Evolutionary conservation across 2,113 vertebrate genomes (phyloP), one percentile per base, ranked within the genome.

Genomic region (Zosterops hypoxanthus): DNA sequence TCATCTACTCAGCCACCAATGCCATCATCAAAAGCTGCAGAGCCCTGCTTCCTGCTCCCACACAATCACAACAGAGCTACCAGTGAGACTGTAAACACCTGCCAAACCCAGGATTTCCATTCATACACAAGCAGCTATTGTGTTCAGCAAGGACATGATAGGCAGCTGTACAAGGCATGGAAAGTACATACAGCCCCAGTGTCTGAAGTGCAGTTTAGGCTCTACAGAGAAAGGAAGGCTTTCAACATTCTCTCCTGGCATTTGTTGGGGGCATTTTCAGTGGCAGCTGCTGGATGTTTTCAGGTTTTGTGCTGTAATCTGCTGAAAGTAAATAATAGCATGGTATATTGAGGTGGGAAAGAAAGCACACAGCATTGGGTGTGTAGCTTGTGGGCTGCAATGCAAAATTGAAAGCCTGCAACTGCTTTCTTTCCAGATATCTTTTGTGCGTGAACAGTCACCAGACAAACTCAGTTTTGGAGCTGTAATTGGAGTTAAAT

Each of bases 231-330:
- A 56, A 65, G 29, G 31, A 50, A 42, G 14, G 11, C 18, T 42
- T 34, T 29, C 17, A 49, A 4, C 22, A 50, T 81, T 20, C 18
- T 57, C 9, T 44, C 50, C 44, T 72, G 44, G 21, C 9, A 12
- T 29, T 36, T 57, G 11, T 4, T 76, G 44, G 24, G 15, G 4
- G 1, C 1, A 5, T 7, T 21, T 34, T 14, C 10, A 4, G 21
- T 57, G 19, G 59, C n/a, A 53, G 41, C 6, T 69, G 33, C 57
- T 88, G 66, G 17, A 34, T 57, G 26, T 52, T 81, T 65, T 72
- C 26, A 36, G 34, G 9, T 28, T 80, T 81, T 50, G 4, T 50
- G 33, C 44, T 72, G 18, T 63, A 33, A 50, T 26, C 18, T 65
- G 59, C 26, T 57, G 52, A 13, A 81, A 65, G 25, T 42, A 65